Evolutionary conservation across 2,113 vertebrate species (phyloP).

Genomic region (Polypterus senegalus): DNA sequence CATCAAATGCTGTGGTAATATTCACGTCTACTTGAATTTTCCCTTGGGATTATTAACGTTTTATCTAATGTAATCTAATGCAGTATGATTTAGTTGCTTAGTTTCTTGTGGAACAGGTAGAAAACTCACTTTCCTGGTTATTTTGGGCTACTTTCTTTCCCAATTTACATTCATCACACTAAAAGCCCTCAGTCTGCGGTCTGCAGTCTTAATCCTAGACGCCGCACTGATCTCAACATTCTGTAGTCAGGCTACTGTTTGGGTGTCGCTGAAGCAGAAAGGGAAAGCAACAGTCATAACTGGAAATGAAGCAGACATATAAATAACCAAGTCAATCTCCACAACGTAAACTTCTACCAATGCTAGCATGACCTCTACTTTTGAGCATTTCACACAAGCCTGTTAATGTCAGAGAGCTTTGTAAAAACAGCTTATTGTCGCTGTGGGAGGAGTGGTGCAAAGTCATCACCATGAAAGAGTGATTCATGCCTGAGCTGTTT

Average conservation of each 20-base stretch:
- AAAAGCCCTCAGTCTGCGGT: no score
- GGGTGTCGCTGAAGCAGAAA: not conserved
- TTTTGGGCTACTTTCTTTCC: no score
- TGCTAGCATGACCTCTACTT: not conserved
- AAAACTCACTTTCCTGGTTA: no score
- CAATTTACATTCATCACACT: no score
- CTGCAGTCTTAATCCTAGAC: no score
- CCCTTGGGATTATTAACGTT: no score
- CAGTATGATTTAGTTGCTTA: no score
- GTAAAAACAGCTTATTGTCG: not conserved
- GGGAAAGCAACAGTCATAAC: not conserved
- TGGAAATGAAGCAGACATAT: slow-evolving; percentile 1
- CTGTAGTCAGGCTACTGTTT: not conserved
- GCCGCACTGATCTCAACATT: not conserved
- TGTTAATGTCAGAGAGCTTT: not conserved
- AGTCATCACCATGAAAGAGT: not conserved
- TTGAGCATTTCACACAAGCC: slow-evolving; percentile 1
- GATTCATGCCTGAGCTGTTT: slow-evolving; percentile 5
- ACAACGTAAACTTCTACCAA: not conserved
- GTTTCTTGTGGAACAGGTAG: no score
- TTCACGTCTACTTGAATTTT: no score
- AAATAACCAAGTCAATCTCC: not conserved
- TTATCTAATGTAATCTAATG: no score
- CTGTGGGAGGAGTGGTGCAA: not conserved
- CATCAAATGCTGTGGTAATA: no score